Evolutionary conservation across 2,797 vertebrate genomes (phyloP).

Genomic region (Aldrovandia affinis): DNA sequence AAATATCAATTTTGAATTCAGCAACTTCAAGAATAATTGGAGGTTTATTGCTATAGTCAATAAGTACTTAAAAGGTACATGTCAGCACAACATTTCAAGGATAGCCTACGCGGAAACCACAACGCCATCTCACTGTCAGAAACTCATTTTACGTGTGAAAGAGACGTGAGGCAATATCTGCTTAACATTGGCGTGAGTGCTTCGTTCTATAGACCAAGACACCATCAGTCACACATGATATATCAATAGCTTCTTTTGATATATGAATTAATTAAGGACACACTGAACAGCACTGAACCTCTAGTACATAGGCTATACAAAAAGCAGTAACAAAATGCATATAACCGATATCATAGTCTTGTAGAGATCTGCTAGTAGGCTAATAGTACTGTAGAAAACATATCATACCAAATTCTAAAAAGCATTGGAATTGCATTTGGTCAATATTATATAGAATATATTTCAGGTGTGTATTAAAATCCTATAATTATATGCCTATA

Average conservation of each 20-base stretch:
- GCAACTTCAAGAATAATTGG: too few relatives aligned
- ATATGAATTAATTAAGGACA: neutral
- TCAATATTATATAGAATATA: constrained; percentile 20
- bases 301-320: neutral
- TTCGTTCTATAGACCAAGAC: neutral
- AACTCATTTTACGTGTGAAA: too few relatives aligned
- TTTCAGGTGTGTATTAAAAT: constrained; percentile 7
- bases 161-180: too few relatives aligned
- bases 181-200: neutral
- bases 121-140: too few relatives aligned
- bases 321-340: neutral
- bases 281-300: neutral
- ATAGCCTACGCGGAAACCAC: too few relatives aligned
- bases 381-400: neutral
- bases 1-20: too few relatives aligned
- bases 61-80: too few relatives aligned
- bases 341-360: constrained; percentile 7
- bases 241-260: neutral
- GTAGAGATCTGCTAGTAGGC: neutral
- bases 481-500: neutral
- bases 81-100: too few relatives aligned
- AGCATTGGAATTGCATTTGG: neutral
- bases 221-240: neutral
- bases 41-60: too few relatives aligned
- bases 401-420: neutral